Base-by-base conservation (phyloP, 2,888 invertebrate genomes). In the Branchellion lobata region DNA sequence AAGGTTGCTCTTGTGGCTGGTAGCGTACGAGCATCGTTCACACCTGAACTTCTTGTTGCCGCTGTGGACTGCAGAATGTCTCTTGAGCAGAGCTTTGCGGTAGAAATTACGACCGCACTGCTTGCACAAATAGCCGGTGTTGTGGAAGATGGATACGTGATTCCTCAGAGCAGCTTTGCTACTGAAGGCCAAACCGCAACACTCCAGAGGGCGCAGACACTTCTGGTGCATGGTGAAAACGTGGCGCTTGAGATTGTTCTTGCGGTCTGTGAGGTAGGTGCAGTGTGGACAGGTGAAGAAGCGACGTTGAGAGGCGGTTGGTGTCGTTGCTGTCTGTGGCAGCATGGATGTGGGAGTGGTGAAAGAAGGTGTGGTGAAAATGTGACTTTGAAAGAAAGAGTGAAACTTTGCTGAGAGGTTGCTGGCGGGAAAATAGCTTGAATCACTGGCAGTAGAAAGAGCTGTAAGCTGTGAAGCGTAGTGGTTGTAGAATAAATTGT, bases 1-100 rank as follows among this genome's bases (percentile, higher is more conserved):
- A 72, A 88, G 83, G 82, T 89, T 89, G 80, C 87, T 87, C 82
- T 88, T 88, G 83, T 88, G 88, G 79, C 88, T 88, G 3, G 88
- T 88, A 51, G 87, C 87, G 82, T 89, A 89, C 24, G 84, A 84
- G 82, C 88, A 89, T 2, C 85, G 79, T n/a, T 83, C 79, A 81
- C 88, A 89, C 11, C 84, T 83, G 84, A 85, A 88, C 73, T 88
- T 88, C 81, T 88, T 88, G 81, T 85, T 84, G 0, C 88, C 88
- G 75, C 87, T 88, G 84, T 89, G 88, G 14, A 88, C 88, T 0
- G 87, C 85, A 79, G 87, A 83, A 82, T 89, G 88, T 29, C 88
- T 85, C 61, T 86, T 84, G 27, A 89, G 85, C 40, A 89, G 84
- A 0, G 88, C 88, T 82, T 88, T 87, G 11, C 88, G 85, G 80